phyloP scores from a whole-genome alignment of 2,888 invertebrate species.

The Tetheella fluctuosa region DNA sequence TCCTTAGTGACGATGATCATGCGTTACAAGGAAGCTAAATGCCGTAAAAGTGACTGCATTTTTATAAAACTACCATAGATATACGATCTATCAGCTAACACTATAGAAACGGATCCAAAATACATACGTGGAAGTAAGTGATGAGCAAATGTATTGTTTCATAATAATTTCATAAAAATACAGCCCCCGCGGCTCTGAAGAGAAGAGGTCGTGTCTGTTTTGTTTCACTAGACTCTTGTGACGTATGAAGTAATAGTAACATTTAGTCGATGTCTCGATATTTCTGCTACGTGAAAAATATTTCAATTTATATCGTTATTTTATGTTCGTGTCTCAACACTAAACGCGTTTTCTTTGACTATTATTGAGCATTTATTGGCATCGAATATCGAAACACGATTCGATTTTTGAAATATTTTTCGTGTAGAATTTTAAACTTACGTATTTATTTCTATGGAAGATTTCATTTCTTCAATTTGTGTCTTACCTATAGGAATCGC shows the following conservation, averaged over 20 bases:
- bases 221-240: constrained; percentile 52
- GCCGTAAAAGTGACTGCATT: constrained; percentile 54
- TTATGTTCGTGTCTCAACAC: constrained; percentile 45
- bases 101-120: constrained; percentile 76
- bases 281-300: constrained; percentile 60
- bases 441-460: constrained; percentile 81
- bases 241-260: constrained; percentile 76
- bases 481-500: constrained; percentile 75
- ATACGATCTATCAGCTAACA: constrained; percentile 64
- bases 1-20: constrained; percentile 64
- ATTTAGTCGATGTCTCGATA: constrained; percentile 82
- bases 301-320: constrained; percentile 50
- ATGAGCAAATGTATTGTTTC: constrained; percentile 71
- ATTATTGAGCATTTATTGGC: constrained; percentile 74
- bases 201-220: constrained; percentile 53
- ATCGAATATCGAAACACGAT: constrained; percentile 41
- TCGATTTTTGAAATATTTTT: constrained; percentile 60
- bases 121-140: constrained; percentile 69
- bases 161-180: constrained; percentile 68
- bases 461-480: constrained; percentile 72
- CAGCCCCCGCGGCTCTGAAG: constrained; percentile 61
- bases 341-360: constrained; percentile 46
- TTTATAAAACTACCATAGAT: constrained; percentile 67
- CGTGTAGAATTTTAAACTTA: constrained; percentile 69
- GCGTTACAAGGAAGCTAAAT: constrained; percentile 48